Conservation (phyloP, 2,888 invertebrate species). For the Cantharis lateralis region DNA sequence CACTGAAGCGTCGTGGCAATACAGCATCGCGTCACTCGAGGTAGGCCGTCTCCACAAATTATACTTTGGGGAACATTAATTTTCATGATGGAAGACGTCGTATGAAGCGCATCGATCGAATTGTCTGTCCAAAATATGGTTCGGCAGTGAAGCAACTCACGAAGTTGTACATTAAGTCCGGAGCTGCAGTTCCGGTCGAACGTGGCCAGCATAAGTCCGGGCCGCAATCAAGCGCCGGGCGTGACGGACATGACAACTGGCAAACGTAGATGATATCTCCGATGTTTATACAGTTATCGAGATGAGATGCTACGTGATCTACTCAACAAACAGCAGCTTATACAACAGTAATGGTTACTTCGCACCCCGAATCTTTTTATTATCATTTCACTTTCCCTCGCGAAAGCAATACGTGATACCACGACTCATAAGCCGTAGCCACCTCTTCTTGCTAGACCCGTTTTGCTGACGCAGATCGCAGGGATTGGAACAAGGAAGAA, state of each 20-base stretch:
- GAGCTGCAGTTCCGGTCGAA: constrained; percentile 46
- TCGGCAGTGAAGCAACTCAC: constrained; percentile 41
- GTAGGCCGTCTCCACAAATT: constrained; percentile 58
- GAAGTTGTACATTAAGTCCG: constrained; percentile 44
- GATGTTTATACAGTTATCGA: constrained; percentile 38
- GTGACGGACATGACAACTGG: constrained; percentile 53
- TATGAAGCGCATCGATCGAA: constrained; percentile 34
- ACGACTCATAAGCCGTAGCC: constrained; percentile 38
- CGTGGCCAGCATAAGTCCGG: constrained; percentile 54
- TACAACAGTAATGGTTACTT: constrained; percentile 18
- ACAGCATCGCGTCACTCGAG: constrained; percentile 47
- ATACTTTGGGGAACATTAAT: constrained; percentile 61
- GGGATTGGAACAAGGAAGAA: constrained; percentile 46
- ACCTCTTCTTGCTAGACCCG: constrained; percentile 28
- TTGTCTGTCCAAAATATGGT: constrained; percentile 31
- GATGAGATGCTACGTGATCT: constrained; percentile 32
- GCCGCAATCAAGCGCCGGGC: constrained; percentile 52
- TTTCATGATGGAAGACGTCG: constrained; percentile 56
- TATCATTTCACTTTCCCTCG: constrained; percentile 32
- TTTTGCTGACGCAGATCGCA: constrained; percentile 44
- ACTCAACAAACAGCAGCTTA: constrained; percentile 26
- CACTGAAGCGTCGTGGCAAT: constrained; percentile 56
- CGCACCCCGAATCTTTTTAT: constrained; percentile 22
- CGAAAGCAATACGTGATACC: constrained; percentile 36
- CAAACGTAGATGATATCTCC: constrained; percentile 36